phyloP scores from a whole-genome alignment of 2,888 invertebrate genomes.

The Coenonympha glycerion region DNA sequence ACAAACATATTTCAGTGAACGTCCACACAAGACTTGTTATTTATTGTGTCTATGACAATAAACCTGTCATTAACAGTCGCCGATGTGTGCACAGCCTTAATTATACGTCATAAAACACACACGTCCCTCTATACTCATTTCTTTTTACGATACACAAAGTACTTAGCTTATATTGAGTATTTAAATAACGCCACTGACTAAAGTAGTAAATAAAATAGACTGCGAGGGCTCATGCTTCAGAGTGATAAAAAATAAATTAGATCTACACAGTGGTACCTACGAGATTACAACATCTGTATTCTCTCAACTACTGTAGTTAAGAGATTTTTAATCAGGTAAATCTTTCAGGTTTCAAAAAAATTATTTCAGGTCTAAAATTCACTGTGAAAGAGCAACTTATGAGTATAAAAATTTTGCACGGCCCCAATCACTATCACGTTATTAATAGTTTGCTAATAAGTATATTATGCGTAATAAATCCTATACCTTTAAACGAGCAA shows the following conservation, averaged over 20 bases:
- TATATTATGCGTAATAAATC: no score
- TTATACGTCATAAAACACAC: background rate
- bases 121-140: slow-evolving; percentile 3
- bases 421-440: no score
- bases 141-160: slow-evolving; percentile 2
- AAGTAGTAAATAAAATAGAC: background rate
- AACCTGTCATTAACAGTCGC: background rate
- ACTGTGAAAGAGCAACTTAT: no score
- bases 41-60: slow-evolving; percentile 1
- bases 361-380: no score
- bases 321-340: no score
- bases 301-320: no score
- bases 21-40: background rate
- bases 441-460: no score
- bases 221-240: background rate
- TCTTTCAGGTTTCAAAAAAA: no score
- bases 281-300: no score
- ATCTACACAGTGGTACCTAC: background rate
- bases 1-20: background rate
- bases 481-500: no score
- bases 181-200: background rate
- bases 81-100: slow-evolving; percentile 2
- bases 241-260: background rate
- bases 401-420: no score
- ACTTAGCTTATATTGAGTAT: background rate